Conservation (phyloP, 2,888 invertebrate genomes). For the Agrochola lychnidis region DNA sequence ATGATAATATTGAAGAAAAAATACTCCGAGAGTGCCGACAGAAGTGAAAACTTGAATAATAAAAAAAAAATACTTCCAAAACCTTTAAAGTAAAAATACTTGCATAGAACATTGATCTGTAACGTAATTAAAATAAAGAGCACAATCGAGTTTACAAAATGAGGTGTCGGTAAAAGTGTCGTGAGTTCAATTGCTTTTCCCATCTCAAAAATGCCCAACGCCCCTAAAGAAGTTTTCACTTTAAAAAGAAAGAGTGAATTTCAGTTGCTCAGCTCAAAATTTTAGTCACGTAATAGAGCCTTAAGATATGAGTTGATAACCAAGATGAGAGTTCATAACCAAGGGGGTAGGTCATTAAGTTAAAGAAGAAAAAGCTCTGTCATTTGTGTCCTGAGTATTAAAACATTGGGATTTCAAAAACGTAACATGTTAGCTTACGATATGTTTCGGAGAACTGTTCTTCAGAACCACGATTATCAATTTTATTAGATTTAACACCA, state of each 20-base stretch:
- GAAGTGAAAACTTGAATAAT: too few species aligned
- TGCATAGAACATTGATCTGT: too few species aligned
- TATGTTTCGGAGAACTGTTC: not conserved
- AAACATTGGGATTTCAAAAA: not conserved
- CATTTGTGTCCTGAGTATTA: not conserved
- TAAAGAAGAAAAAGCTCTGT: not conserved
- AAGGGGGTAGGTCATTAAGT: not conserved
- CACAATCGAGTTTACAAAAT: too few species aligned
- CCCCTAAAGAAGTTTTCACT: too few species aligned
- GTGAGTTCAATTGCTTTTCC: too few species aligned
- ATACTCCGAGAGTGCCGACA: too few species aligned
- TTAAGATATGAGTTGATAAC: not conserved
- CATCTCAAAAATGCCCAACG: too few species aligned
- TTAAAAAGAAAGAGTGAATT: not conserved
- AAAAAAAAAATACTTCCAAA: too few species aligned
- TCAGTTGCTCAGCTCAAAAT: not conserved
- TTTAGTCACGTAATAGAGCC: not conserved
- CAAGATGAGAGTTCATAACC: not conserved
- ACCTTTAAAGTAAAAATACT: too few species aligned
- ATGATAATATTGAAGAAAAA: not conserved
- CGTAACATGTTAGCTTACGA: not conserved
- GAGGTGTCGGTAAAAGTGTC: too few species aligned
- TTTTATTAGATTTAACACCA: constrained; percentile 17
- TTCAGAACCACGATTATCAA: constrained; percentile 7
- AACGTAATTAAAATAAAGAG: too few species aligned